Percentiles rank a stretch among this genome's conserved stretches.
phyloP scores from a whole-genome alignment of 2,113 vertebrate genomes.

The Acanthisitta chloris region DNA sequence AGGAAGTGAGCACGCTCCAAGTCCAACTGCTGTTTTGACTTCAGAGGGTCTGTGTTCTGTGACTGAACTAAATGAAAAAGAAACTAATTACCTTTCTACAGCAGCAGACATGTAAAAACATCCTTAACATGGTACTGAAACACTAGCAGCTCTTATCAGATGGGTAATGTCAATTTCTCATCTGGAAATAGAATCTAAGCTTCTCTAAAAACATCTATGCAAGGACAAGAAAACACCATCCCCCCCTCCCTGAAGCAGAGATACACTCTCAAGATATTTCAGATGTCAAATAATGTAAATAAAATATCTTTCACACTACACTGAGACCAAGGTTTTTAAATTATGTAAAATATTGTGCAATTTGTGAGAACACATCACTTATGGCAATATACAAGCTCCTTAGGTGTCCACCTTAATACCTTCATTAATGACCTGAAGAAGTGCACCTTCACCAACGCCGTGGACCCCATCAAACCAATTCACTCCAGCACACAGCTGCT shows the following conservation, averaged over 20 bases:
- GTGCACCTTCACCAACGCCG: not conserved
- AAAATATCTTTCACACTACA: not conserved
- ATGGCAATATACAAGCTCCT: not conserved
- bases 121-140: not conserved
- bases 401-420: not conserved
- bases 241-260: not conserved
- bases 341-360: not conserved
- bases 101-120: not conserved
- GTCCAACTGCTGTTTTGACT: constrained; percentile 92
- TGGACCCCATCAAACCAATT: not conserved
- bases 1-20: constrained; percentile 95
- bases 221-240: not conserved
- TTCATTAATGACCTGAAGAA: not conserved
- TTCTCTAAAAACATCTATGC: not conserved
- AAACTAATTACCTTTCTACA: not conserved
- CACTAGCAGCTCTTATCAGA: not conserved
- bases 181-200: not conserved
- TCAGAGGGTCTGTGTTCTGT: constrained; percentile 89
- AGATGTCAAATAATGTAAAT: not conserved
- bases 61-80: constrained; percentile 79
- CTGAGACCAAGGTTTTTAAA: not conserved
- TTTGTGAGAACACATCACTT: not conserved
- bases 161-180: not conserved
- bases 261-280: not conserved
- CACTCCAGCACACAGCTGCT: not conserved